Evolutionary conservation across 35 echinoderm and acorn worm genomes (phyloP).

Genomic region (Nesometra sesokonis): DNA sequence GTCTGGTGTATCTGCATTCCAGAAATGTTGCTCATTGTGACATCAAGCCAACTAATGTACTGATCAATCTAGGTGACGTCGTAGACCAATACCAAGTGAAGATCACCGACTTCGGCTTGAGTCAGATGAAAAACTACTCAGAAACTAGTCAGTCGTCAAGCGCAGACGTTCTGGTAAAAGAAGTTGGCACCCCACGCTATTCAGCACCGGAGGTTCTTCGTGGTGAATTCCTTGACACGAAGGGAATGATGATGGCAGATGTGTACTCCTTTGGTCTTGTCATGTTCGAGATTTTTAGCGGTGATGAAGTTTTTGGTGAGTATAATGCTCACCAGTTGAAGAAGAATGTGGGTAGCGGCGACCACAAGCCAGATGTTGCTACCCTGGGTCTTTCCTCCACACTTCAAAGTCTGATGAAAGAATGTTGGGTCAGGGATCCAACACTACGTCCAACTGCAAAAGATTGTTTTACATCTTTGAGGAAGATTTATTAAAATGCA

Average conservation of each 20-base stretch:
- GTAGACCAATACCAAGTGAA: conserved; percentile 7
- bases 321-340: conserved; percentile 3
- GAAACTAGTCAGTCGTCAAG: background rate
- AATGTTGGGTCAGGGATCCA: conserved; percentile 21
- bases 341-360: conserved; percentile 4
- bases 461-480: background rate
- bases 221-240: conserved; percentile 8
- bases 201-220: conserved; percentile 31
- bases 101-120: conserved; percentile 36
- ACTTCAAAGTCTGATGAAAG: background rate
- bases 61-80: background rate
- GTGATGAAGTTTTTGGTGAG: conserved; percentile 3
- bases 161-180: background rate
- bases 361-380: conserved; percentile 6
- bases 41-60: conserved; percentile 33
- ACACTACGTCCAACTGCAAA: conserved; percentile 24
- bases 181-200: conserved; percentile 29
- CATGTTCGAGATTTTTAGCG: conserved; percentile 27
- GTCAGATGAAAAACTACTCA: conserved; percentile 31
- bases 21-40: conserved; percentile 31
- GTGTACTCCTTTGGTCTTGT: conserved; percentile 37
- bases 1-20: conserved; percentile 21
- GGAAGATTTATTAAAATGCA: background rate
- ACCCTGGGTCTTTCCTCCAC: background rate
- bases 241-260: conserved; percentile 25